A percentile compares a stretch with the other conserved stretches of the same genome.
phyloP scores from a whole-genome alignment of 2,888 invertebrate species.

The Hybos culiciformis region DNA sequence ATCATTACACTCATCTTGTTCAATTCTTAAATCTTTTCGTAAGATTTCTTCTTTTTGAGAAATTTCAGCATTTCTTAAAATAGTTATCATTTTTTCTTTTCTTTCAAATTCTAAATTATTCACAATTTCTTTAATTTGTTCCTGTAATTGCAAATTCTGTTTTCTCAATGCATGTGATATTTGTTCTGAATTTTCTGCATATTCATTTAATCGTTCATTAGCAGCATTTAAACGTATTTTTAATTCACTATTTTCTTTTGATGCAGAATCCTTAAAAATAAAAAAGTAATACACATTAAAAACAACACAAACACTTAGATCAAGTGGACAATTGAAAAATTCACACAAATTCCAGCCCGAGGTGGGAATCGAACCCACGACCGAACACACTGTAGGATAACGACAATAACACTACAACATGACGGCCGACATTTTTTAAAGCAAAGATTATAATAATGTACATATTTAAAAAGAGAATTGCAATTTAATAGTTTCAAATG shows the following conservation, averaged over 20 bases:
- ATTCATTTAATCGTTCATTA: constrained; percentile 32
- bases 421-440: not conserved
- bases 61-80: constrained; percentile 66
- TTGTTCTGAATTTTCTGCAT: constrained; percentile 30
- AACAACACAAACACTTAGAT: no score
- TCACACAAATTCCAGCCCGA: no score
- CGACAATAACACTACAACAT: not conserved
- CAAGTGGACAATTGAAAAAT: no score
- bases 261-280: constrained; percentile 25
- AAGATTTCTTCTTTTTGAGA: constrained; percentile 67
- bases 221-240: constrained; percentile 25
- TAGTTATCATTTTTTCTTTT: constrained; percentile 59
- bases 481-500: no score
- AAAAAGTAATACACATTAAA: no score
- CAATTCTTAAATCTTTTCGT: constrained; percentile 56
- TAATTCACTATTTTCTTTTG: constrained; percentile 27
- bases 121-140: constrained; percentile 22
- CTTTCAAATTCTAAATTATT: constrained; percentile 40
- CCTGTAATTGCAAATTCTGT: constrained; percentile 25
- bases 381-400: not conserved
- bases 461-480: not conserved
- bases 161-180: constrained; percentile 24
- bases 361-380: no score
- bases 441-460: not conserved
- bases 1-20: constrained; percentile 47